A percentile compares a stretch with the other conserved stretches of the same genome.
Evolutionary conservation across 2,888 invertebrate genomes (phyloP).

Genomic region (Microctonus brassicae): DNA sequence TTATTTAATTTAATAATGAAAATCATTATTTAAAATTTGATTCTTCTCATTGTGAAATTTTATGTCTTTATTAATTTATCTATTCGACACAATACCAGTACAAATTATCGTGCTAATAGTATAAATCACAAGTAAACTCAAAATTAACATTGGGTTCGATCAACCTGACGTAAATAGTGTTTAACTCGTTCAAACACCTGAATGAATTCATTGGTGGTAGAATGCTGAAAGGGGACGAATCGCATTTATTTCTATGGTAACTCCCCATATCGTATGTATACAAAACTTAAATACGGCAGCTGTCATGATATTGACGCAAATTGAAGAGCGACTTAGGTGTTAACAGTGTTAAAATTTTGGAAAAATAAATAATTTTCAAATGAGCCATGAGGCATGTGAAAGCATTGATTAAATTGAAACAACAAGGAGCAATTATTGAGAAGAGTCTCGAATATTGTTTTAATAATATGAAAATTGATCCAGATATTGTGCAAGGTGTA

Average conservation of each 20-base stretch:
- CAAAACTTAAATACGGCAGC: background rate
- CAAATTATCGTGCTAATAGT: too few species aligned
- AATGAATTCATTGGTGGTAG: background rate
- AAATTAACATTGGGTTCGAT: too few species aligned
- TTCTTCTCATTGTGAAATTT: too few species aligned
- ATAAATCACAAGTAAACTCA: too few species aligned
- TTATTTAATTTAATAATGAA: too few species aligned
- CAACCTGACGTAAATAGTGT: too few species aligned
- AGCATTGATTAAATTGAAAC: slow-evolving; percentile 57
- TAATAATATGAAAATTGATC: slow-evolving; percentile 55
- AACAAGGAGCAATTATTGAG: slow-evolving; percentile 59
- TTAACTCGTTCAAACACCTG: too few species aligned
- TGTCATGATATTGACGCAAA: background rate
- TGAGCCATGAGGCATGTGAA: slow-evolving; percentile 46
- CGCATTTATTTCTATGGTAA: slow-evolving; percentile 24
- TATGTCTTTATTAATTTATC: too few species aligned
- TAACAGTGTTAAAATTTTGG: background rate
- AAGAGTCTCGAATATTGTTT: slow-evolving; percentile 54
- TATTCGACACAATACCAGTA: too few species aligned
- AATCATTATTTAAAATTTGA: too few species aligned
- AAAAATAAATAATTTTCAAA: background rate
- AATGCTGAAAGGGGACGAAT: background rate
- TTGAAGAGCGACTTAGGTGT: background rate
- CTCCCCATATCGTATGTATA: background rate
- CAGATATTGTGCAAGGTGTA: slow-evolving; percentile 50